Evolutionary conservation across 2,888 invertebrate species (phyloP).

Genomic region (Mimas tiliae): DNA sequence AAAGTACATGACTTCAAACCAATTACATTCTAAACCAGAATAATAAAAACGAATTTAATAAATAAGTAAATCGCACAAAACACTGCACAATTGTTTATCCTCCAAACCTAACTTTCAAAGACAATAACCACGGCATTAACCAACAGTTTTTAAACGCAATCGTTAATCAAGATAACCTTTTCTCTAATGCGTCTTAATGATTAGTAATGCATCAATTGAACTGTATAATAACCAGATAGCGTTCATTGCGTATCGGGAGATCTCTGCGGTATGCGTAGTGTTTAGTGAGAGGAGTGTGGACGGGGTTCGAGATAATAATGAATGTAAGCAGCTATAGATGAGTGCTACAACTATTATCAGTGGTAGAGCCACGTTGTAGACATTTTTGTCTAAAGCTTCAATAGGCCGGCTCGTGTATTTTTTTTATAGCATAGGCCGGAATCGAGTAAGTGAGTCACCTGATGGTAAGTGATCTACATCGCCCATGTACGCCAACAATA

Average conservation of each 20-base stretch:
- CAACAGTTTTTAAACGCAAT: constrained; percentile 5
- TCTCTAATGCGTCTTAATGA: constrained; percentile 54
- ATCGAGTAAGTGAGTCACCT: too few relatives aligned
- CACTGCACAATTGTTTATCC: not conserved
- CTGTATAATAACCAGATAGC: constrained; percentile 34
- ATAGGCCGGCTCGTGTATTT: too few relatives aligned
- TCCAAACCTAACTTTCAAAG: not conserved
- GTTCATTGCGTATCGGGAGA: constrained; percentile 24
- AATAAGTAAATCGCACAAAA: not conserved
- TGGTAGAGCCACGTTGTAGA: too few relatives aligned
- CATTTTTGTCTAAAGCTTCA: too few relatives aligned
- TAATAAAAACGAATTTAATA: not conserved
- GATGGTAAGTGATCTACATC: too few relatives aligned
- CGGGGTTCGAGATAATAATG: too few relatives aligned
- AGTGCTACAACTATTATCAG: too few relatives aligned
- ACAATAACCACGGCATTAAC: constrained; percentile 9
- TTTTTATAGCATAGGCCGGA: too few relatives aligned
- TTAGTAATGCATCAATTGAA: constrained; percentile 52
- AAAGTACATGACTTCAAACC: too few relatives aligned
- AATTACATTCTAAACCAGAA: not conserved
- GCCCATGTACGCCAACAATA: too few relatives aligned
- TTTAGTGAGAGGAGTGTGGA: not conserved
- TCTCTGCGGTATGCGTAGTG: constrained; percentile 8
- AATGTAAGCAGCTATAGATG: too few relatives aligned
- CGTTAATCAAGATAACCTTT: constrained; percentile 57